Evolutionary conservation across 1,140 invertebrate species (phyloP), one percentile per base, ranked within the genome.

Genomic region (Tetragnatha versicolor): DNA sequence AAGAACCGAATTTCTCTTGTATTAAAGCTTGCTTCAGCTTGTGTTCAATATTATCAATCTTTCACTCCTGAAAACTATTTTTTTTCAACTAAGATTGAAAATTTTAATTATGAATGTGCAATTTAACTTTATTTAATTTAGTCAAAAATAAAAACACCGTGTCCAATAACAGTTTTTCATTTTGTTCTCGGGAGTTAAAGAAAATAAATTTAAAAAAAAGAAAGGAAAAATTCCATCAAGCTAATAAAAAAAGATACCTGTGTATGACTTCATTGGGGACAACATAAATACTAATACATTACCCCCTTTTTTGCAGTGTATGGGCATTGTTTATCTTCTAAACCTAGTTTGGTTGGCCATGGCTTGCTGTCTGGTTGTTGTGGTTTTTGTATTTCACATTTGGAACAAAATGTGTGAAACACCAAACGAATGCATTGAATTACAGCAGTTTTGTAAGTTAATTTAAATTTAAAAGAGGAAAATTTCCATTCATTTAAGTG

Each of bases 331-430:
- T 12, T 80, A 81, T 53, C 53, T 81, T 17, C 37, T 81, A 4
- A 72, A 81, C 20, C 25, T 80, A 10, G 35, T 61, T 14, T 98
- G 96, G 96, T 88, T 96, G 22, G 83, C 92, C 17, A 91, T 96
- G 82, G 90, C 96, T 72, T 90, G 91, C 77, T 93, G 93, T 81
- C 85, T 96, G 60, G 90, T 94, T 20, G 90, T 96, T 58, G 90
- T 92, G 0, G 95, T 94, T 22, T 91, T 95, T 81, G 86, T 93
- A 33, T 95, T 93, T 83, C 94, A 93, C 1, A 90, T 94, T 82
- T 95, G 94, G 84, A 95, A 93, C 92, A 90, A 90, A 66, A 88
- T 96, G 79, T 96, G 94, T 83, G 91, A 92, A 84, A 88, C 89
- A 17, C 35, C 88, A 31, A 63, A 20, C 3, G 47, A 91, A 49